Percentiles rank a stretch among this genome's conserved stretches.
Conservation (phyloP, 2,113 vertebrate species). For the Ictalurus furcatus region DNA sequence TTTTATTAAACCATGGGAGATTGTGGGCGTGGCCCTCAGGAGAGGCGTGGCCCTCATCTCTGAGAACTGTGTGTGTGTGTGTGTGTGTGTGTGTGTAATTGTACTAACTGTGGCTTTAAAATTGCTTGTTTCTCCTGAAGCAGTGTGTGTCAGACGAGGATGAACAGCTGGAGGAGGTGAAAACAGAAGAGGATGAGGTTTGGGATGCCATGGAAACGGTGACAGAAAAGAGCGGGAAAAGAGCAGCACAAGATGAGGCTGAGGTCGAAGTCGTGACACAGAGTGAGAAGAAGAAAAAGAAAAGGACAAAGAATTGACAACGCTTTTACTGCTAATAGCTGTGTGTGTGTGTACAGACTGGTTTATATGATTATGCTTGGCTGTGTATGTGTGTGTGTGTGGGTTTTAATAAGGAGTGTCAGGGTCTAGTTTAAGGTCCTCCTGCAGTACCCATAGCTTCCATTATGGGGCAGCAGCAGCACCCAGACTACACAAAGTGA, state of each 20-base stretch:
- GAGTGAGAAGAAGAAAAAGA: conserved; percentile 46
- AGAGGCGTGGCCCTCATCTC: not conserved
- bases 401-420: no score
- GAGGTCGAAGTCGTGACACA: not conserved
- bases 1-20: not conserved
- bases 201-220: conserved; percentile 58
- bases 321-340: not conserved
- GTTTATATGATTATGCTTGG: not conserved
- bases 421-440: not conserved
- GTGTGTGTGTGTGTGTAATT: not conserved
- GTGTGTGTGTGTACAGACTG: not conserved
- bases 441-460: not conserved
- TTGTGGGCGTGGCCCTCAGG: not conserved
- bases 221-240: conserved; percentile 41
- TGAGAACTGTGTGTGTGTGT: not conserved
- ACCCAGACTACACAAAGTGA: not conserved
- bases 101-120: not conserved
- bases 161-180: conserved; percentile 45
- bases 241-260: conserved; percentile 14
- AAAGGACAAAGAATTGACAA: conserved; percentile 41
- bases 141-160: conserved; percentile 4
- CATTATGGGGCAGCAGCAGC: not conserved
- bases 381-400: not conserved
- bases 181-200: conserved; percentile 47
- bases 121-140: not conserved